Percentiles rank a stretch among this genome's conserved stretches.
phyloP scores from a whole-genome alignment of 2,113 vertebrate species.

The Gallinago media region DNA sequence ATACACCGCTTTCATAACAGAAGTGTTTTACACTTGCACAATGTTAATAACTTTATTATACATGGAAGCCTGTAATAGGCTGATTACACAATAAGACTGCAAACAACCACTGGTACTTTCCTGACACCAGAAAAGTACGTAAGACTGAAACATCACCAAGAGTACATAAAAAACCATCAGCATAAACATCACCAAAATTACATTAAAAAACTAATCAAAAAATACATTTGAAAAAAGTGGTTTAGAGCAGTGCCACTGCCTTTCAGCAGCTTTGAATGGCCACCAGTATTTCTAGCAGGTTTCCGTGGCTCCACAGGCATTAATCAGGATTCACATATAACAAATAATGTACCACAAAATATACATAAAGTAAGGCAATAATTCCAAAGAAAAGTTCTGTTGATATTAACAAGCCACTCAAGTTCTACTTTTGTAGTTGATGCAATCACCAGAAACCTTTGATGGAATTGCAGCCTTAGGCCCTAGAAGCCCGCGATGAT shows the following conservation, averaged over 20 bases:
- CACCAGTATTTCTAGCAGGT: slow-evolving; percentile 75
- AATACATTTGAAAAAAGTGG: slow-evolving; percentile 82
- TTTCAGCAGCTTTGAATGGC: slow-evolving; percentile 78
- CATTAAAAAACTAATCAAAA: slow-evolving; percentile 82
- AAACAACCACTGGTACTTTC: slow-evolving; percentile 83
- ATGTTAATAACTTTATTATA: slow-evolving; percentile 85
- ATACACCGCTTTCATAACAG: slow-evolving; percentile 83
- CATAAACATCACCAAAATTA: slow-evolving; percentile 82
- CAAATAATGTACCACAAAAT: slow-evolving; percentile 80
- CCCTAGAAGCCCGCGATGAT: slow-evolving; percentile 34
- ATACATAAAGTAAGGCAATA: slow-evolving; percentile 79
- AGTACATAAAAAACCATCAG: slow-evolving; percentile 83
- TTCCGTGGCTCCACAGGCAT: slow-evolving; percentile 76
- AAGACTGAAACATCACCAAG: slow-evolving; percentile 83
- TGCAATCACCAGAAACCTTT: slow-evolving; percentile 65
- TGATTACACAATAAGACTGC: slow-evolving; percentile 83
- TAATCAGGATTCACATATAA: slow-evolving; percentile 79
- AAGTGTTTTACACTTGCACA: slow-evolving; percentile 85
- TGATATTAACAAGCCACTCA: slow-evolving; percentile 61
- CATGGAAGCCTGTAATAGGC: slow-evolving; percentile 82
- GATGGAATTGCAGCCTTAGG: slow-evolving; percentile 68
- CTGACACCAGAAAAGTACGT: slow-evolving; percentile 78
- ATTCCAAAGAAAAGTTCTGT: slow-evolving; percentile 76
- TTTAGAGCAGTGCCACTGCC: slow-evolving; percentile 80
- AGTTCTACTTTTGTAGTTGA: slow-evolving; percentile 37